Evolutionary conservation across 1,140 invertebrate species (phyloP), one percentile per base, ranked within the genome.

Genomic region (Holcopasites calliopsidis): DNA sequence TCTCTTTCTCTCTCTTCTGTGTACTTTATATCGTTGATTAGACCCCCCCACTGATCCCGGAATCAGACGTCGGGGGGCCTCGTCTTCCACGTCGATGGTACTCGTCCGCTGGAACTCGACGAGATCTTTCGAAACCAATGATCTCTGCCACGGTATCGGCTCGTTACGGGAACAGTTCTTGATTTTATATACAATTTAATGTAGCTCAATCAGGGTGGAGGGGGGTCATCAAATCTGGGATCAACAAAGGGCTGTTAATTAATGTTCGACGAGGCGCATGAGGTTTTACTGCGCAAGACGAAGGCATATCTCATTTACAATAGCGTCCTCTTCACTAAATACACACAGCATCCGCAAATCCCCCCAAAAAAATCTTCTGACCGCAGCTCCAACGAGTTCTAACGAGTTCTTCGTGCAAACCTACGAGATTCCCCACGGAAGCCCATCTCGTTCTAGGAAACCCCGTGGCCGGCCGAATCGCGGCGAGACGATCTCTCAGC

Each of bases 21-120:
- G 60, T 47, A 52, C 64, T 66, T 66, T 52, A 52, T 52, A 38
- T 35, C 64, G 33, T 47, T 66, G 64, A 66, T 66, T 66, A 66
- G 64, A 52, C 64, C 26, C 33, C 64, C 11, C n/a, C n/a, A n/a
- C n/a, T n/a, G 23, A n/a, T 3, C 61, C 42, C 60, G 60, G 60
- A 64, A 64, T 64, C 60, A 64, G 60, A 64, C 60, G 42, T 40
- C 60, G 8, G 35, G 2, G 38, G 44, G 47, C n/a, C 47, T 44
- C 47, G 64, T 66, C 64, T 66, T 66, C 64, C 16, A 38, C 47
- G 31, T 52, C 64, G 33, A 66, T 35, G 35, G 16, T 33, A 50
- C 64, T 52, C 18, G 60, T 4, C 60, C 10, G 16, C 16, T 8
- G 5, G 10, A 13, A 18, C 40, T 62, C 58, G 58, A 28, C 60